phyloP scores from a whole-genome alignment of 2,888 invertebrate species.

The Papilio protenor region DNA sequence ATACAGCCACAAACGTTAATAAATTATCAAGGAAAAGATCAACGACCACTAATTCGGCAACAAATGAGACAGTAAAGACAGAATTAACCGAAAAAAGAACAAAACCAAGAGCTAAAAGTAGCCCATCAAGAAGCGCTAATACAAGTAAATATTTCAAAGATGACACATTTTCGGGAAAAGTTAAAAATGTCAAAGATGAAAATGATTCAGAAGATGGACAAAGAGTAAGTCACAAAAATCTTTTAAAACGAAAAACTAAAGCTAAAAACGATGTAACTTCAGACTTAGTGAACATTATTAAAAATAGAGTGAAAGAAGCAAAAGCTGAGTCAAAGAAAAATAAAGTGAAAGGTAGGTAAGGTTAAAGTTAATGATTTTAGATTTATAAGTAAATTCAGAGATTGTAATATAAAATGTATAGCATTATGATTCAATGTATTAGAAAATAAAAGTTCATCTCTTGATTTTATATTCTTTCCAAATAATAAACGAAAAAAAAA shows the following conservation, averaged over 20 bases:
- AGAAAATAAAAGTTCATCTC: too few relatives aligned
- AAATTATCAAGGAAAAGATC: slow-evolving; percentile 55
- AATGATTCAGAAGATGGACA: slow-evolving; percentile 59
- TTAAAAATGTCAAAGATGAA: slow-evolving; percentile 51
- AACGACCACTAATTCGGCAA: slow-evolving; percentile 52
- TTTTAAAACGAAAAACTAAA: slow-evolving; percentile 58
- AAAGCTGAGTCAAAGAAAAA: slow-evolving; percentile 67
- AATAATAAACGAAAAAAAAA: too few relatives aligned
- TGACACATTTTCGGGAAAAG: slow-evolving; percentile 49
- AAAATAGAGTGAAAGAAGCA: slow-evolving; percentile 77
- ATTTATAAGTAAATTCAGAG: too few relatives aligned
- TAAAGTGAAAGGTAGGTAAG: slow-evolving; percentile 66
- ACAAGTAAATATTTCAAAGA: slow-evolving; percentile 71
- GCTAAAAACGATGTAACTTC: slow-evolving; percentile 72
- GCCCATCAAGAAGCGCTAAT: slow-evolving; percentile 57
- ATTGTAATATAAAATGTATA: too few relatives aligned
- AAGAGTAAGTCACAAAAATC: slow-evolving; percentile 75
- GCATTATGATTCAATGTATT: too few relatives aligned
- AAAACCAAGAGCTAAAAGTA: slow-evolving; percentile 68
- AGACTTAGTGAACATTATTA: slow-evolving; percentile 82
- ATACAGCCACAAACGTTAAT: not conserved
- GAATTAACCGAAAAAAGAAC: slow-evolving; percentile 38
- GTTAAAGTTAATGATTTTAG: not conserved
- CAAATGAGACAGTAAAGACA: slow-evolving; percentile 21
- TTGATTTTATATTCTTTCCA: too few relatives aligned